phyloP scores from a whole-genome alignment of 2,113 vertebrate species.

The Catharus bicknelli region DNA sequence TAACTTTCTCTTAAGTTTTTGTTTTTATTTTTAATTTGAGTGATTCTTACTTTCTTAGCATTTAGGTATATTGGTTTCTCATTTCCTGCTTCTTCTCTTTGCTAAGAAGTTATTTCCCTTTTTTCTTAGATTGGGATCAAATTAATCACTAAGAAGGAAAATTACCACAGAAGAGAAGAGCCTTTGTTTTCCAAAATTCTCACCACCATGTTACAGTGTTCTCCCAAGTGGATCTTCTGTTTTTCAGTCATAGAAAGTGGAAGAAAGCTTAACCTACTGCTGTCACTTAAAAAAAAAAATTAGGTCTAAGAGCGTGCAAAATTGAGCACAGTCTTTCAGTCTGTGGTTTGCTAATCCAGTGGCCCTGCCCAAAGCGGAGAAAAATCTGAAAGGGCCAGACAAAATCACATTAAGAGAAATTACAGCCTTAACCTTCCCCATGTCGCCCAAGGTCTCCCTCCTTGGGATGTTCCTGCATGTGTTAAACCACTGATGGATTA shows the following conservation, averaged over 20 bases:
- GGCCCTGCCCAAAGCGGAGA: background rate
- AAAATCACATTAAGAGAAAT: conserved; percentile 64
- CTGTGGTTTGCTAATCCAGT: conserved; percentile 57
- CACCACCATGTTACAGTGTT: too few relatives aligned
- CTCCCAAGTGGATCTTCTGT: background rate
- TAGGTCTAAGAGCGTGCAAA: background rate
- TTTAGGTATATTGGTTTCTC: background rate
- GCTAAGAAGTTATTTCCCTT: background rate
- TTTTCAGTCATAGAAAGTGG: background rate
- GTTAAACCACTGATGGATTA: conserved; percentile 52
- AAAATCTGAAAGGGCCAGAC: conserved; percentile 44
- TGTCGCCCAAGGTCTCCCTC: conserved; percentile 51
- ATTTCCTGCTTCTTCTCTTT: background rate
- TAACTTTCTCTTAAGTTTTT: background rate
- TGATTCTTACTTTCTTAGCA: background rate
- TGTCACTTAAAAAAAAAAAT: background rate
- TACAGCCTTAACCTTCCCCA: conserved; percentile 33
- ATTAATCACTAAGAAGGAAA: background rate
- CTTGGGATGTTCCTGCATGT: conserved; percentile 46
- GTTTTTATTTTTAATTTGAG: background rate
- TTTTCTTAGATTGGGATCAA: background rate
- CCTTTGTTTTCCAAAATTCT: background rate
- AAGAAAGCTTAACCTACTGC: background rate
- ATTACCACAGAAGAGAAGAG: background rate
- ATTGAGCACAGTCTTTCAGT: background rate